A percentile compares a stretch with the other conserved stretches of the same genome.
These are phyloP conservation scores for Drosophila novamexicana DNA, from an alignment of 1,140 invertebrate species.

Conservation along the genomic window DNA sequence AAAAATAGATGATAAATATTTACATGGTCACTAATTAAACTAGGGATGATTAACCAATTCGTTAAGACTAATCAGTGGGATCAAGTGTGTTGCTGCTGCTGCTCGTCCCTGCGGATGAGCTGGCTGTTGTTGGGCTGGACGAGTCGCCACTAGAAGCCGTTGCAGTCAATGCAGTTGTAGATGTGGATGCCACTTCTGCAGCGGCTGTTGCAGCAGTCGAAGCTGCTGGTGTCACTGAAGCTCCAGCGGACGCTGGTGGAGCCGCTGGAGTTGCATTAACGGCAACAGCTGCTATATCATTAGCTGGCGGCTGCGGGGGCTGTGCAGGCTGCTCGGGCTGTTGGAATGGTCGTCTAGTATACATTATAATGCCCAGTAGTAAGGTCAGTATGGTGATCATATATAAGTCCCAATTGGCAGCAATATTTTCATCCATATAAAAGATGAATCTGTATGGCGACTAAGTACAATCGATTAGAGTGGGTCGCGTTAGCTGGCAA, in stretches of 20 bases:
- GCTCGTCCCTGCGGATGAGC: conserved; percentile 42
- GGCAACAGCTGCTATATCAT: conserved; percentile 36
- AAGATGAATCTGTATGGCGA: conserved; percentile 88
- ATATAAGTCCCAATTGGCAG: conserved; percentile 97
- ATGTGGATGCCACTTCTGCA: conserved; percentile 3
- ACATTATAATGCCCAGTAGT: conserved; percentile 92
- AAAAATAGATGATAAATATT: conserved; percentile 82
- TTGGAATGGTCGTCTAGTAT: conserved; percentile 89
- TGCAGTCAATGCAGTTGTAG: conserved; percentile 6
- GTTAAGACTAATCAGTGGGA: conserved; percentile 80
- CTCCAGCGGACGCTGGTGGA: neutral
- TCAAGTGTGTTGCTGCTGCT: conserved; percentile 61
- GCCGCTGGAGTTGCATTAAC: conserved; percentile 35
- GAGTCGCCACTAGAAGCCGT: conserved; percentile 14
- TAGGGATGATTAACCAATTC: conserved; percentile 66
- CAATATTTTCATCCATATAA: conserved; percentile 88
- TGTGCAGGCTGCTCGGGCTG: conserved; percentile 54
- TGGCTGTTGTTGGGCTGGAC: conserved; percentile 10
- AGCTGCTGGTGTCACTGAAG: conserved; percentile 12
- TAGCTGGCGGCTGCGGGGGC: conserved; percentile 36
- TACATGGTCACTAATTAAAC: conserved; percentile 81
- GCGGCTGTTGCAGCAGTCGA: neutral
- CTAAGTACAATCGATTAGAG: conserved; percentile 76
- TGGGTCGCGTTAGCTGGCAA: neutral
- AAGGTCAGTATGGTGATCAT: conserved; percentile 93